A percentile compares a stretch with the other conserved stretches of the same genome.
phyloP scores from a whole-genome alignment of 2,888 invertebrate genomes.

The Dascillus cervinus region DNA sequence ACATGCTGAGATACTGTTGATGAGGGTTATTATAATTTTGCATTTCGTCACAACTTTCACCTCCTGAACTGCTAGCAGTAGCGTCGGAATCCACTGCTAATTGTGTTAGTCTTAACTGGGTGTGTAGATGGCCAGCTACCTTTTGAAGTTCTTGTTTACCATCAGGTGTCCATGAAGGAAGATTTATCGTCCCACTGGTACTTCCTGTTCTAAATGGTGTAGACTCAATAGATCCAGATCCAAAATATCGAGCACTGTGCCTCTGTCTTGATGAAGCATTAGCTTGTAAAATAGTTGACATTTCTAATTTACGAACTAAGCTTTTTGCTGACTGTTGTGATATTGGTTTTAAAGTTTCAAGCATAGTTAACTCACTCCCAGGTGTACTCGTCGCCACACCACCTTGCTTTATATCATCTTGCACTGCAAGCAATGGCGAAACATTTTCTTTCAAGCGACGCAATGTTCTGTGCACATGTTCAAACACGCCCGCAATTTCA shows the following conservation, averaged over 20 bases:
- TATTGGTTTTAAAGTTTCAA: constrained; percentile 41
- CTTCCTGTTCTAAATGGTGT: constrained; percentile 25
- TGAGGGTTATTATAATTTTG: constrained; percentile 68
- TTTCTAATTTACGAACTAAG: constrained; percentile 49
- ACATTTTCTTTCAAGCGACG: constrained; percentile 26
- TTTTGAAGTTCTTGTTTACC: constrained; percentile 55
- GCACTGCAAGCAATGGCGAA: constrained; percentile 3
- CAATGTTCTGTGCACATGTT: constrained; percentile 57
- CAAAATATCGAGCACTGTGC: constrained; percentile 44
- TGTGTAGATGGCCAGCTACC: constrained; percentile 64
- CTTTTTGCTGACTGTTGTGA: constrained; percentile 49
- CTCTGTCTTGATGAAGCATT: constrained; percentile 35
- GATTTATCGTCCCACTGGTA: constrained; percentile 33
- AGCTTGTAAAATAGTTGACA: constrained; percentile 40
- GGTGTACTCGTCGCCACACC: constrained; percentile 2
- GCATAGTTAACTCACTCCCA: constrained; percentile 2
- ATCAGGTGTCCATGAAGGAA: constrained; percentile 41
- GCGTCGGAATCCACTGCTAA: constrained; percentile 83
- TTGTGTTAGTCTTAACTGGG: constrained; percentile 67
- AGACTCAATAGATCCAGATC: constrained; percentile 42
- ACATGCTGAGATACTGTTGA: constrained; percentile 73
- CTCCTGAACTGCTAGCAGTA: constrained; percentile 89
- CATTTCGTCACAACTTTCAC: constrained; percentile 89
- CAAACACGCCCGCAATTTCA: constrained; percentile 70
- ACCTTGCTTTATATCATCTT: constrained; percentile 5